phyloP scores from a whole-genome alignment of 2,113 vertebrate genomes.

The Xenus cinereus region DNA sequence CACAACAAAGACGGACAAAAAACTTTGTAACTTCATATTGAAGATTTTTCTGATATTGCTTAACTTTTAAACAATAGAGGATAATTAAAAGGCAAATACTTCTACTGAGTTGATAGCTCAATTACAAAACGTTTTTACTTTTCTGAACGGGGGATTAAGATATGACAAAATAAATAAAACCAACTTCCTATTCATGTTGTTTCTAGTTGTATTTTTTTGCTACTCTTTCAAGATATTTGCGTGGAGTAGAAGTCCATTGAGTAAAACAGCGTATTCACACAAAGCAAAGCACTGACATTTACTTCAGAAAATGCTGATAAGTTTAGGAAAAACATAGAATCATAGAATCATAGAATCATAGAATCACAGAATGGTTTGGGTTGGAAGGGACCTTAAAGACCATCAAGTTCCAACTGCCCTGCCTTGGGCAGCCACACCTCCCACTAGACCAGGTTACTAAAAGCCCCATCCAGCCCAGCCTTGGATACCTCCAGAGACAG shows the following conservation, averaged over 20 bases:
- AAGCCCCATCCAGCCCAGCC: too few species aligned
- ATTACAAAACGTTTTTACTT: neutral
- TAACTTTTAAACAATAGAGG: neutral
- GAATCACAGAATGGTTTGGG: too few species aligned
- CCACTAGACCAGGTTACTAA: too few species aligned
- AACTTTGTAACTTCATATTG: neutral
- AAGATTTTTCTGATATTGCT: neutral
- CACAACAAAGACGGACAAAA: neutral
- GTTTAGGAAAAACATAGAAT: neutral
- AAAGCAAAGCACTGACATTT: neutral
- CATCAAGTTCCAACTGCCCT: too few species aligned
- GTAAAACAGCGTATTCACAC: neutral
- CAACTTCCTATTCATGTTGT: neutral
- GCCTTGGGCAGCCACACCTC: too few species aligned
- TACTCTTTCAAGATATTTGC: neutral
- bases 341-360: too few species aligned
- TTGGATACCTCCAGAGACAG: too few species aligned
- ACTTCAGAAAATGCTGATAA: neutral
- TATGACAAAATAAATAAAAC: neutral
- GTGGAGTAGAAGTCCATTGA: neutral
- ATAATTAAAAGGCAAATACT: neutral
- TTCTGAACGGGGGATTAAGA: neutral
- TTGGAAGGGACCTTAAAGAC: too few species aligned
- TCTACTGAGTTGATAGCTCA: neutral
- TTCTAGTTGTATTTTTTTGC: neutral